These are phyloP conservation scores for Gonioctena quinquepunctata DNA, from an alignment of 1,140 invertebrate species.

Conservation along the genomic window DNA sequence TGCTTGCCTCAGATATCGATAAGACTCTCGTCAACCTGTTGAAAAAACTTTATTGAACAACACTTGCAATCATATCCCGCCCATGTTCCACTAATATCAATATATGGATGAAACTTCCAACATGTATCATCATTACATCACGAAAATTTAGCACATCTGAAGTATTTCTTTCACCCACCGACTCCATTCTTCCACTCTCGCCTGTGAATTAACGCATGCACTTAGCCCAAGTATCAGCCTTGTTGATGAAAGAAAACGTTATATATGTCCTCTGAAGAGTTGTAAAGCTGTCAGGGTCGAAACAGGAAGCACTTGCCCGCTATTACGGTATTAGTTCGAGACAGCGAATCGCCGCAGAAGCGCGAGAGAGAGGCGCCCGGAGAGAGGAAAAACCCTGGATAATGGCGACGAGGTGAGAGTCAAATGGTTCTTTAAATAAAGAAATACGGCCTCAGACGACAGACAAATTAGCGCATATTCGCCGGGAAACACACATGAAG, in stretches of 20 bases:
- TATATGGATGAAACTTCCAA: no score
- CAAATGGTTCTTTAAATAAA: constrained; percentile 50
- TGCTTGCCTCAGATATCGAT: no score
- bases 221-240: constrained; percentile 21
- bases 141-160: no score
- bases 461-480: constrained; percentile 46
- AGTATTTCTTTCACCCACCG: not conserved
- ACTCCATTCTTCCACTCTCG: not conserved
- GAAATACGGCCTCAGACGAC: constrained; percentile 46
- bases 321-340: constrained; percentile 38
- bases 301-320: constrained; percentile 42
- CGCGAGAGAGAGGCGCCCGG: constrained; percentile 32
- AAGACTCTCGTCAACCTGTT: no score
- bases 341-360: constrained; percentile 40
- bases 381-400: constrained; percentile 32
- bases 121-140: no score
- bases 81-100: no score
- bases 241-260: constrained; percentile 50
- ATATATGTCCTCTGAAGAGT: constrained; percentile 37
- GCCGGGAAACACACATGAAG: constrained; percentile 10
- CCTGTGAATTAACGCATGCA: constrained; percentile 29
- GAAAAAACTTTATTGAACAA: no score
- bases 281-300: constrained; percentile 49
- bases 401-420: constrained; percentile 49
- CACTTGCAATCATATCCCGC: no score